These are phyloP conservation scores for Ceratoteleas bidentatus DNA, from an alignment of 1,140 invertebrate genomes.

Conservation along the genomic window DNA sequence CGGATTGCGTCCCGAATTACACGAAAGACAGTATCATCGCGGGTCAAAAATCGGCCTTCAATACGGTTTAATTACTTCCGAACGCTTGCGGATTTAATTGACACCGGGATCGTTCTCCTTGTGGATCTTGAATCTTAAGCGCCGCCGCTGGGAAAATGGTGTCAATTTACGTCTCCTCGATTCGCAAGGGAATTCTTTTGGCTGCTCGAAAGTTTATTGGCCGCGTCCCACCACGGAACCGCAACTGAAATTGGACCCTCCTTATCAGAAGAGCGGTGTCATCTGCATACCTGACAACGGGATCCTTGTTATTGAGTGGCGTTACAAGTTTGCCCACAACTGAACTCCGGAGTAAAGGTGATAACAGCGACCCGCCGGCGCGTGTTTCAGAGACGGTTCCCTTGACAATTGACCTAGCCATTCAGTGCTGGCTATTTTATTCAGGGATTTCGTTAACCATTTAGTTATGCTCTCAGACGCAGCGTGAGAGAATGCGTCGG, in stretches of 20 bases:
- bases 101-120: too few relatives aligned
- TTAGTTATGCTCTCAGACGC: conserved; percentile 38
- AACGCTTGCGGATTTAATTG: too few relatives aligned
- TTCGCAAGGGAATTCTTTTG: neutral
- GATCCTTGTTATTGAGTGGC: conserved; percentile 11
- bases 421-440: conserved; percentile 37
- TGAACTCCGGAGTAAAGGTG: conserved; percentile 11
- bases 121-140: too few relatives aligned
- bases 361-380: conserved; percentile 22
- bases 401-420: conserved; percentile 37
- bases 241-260: neutral
- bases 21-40: too few relatives aligned
- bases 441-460: conserved; percentile 42
- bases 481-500: conserved; percentile 24
- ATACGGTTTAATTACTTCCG: too few relatives aligned
- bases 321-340: conserved; percentile 29
- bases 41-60: too few relatives aligned
- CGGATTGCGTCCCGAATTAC: too few relatives aligned
- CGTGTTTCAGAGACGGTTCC: conserved; percentile 34
- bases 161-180: neutral
- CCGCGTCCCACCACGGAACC: neutral
- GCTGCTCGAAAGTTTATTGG: neutral
- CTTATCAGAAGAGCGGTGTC: neutral
- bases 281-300: neutral
- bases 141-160: neutral